Conservation (phyloP, 1,140 invertebrate species). For the Scylla paramamosain region DNA sequence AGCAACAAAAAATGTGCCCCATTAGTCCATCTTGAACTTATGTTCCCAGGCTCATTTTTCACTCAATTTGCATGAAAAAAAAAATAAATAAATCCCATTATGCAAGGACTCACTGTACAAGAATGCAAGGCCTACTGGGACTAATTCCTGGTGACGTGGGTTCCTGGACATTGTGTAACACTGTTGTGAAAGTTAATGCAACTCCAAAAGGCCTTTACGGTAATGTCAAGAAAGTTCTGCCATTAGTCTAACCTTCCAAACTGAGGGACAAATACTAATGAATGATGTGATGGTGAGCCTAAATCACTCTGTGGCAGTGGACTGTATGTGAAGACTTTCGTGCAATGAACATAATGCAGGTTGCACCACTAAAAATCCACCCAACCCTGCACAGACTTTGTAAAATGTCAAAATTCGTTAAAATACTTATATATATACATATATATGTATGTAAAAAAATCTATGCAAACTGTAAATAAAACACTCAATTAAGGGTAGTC, state of each 20-base stretch:
- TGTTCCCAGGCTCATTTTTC: background rate
- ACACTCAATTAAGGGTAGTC: slow-evolving; percentile 48
- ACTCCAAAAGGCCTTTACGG: background rate
- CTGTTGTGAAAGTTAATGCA: slow-evolving; percentile 61
- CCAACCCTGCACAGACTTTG: slow-evolving; percentile 67
- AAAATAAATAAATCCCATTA: background rate
- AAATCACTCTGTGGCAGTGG: slow-evolving; percentile 57
- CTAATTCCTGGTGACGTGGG: slow-evolving; percentile 10
- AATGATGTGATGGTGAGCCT: slow-evolving; percentile 45
- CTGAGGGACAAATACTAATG: slow-evolving; percentile 28
- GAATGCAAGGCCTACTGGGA: background rate
- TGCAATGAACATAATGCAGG: slow-evolving; percentile 52
- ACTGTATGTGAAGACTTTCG: slow-evolving; percentile 48
- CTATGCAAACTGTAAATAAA: slow-evolving; percentile 68
- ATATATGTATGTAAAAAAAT: slow-evolving; percentile 57
- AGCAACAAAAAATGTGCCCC: background rate
- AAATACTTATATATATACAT: slow-evolving; percentile 69
- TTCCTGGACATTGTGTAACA: slow-evolving; percentile 61
- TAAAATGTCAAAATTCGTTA: slow-evolving; percentile 73
- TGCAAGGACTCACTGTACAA: background rate
- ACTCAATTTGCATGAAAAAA: background rate
- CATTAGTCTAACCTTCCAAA: slow-evolving; percentile 5
- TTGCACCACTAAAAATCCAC: slow-evolving; percentile 63
- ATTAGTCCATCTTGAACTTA: background rate
- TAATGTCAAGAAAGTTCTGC: slow-evolving; percentile 17